phyloP scores from a whole-genome alignment of 2,797 vertebrate species.

The Sparidentex hasta region DNA sequence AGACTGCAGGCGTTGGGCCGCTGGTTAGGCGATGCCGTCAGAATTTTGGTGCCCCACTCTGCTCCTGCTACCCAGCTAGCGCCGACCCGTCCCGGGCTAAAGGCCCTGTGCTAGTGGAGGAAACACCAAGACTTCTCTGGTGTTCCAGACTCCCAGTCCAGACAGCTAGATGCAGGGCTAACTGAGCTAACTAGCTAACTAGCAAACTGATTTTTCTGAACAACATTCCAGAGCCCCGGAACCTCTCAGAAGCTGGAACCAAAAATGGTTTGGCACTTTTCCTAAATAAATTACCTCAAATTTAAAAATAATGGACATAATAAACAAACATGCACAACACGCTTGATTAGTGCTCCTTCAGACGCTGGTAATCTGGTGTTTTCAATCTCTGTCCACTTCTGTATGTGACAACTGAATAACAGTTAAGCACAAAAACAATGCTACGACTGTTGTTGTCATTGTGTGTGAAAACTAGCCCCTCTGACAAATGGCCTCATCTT shows the following conservation, averaged over 20 bases:
- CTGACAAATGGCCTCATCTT: background rate
- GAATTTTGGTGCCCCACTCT: too few relatives aligned
- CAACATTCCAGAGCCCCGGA: background rate
- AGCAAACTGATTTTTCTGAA: too few relatives aligned
- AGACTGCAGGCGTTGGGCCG: too few relatives aligned
- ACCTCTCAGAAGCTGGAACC: background rate
- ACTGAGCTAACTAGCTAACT: too few relatives aligned
- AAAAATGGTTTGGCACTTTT: background rate
- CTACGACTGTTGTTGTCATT: background rate
- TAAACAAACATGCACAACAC: background rate
- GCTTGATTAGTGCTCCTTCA: background rate
- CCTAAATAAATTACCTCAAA: background rate
- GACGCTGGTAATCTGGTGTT: background rate
- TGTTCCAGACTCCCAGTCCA: too few relatives aligned
- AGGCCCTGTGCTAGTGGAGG: too few relatives aligned
- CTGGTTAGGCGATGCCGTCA: too few relatives aligned
- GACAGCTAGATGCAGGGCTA: too few relatives aligned
- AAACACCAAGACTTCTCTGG: too few relatives aligned
- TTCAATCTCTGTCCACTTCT: background rate
- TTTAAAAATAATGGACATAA: background rate
- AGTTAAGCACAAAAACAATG: background rate
- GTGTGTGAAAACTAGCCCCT: conserved; percentile 4
- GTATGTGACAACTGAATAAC: background rate
- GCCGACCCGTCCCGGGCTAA: too few relatives aligned
- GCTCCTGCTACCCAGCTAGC: too few relatives aligned